Evolutionary conservation across 2,888 invertebrate species (phyloP), one percentile per base, ranked within the genome.

Genomic region (Mesorhabditis belari): DNA sequence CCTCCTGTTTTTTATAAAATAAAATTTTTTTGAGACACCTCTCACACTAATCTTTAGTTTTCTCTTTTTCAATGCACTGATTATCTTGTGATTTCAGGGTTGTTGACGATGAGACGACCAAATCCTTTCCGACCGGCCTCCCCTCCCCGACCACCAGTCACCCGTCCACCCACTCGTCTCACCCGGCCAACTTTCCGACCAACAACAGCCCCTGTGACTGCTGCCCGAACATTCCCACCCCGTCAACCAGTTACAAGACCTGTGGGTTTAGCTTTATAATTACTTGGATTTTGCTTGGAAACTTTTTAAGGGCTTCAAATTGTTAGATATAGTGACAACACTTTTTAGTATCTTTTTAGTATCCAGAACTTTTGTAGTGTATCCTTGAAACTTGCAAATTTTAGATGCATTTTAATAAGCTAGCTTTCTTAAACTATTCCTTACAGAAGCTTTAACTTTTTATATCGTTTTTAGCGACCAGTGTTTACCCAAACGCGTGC

Each of bases 161-260:
- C 65, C 2, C 44, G 54, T 23, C 24, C 59, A n/a, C 59, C 60
- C 21, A 54, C 25, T n/a, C 61, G 61, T 27, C 61, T 59, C 5
- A 55, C 61, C 50, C 50, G 64, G 24, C 65, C 65, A 28, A 62
- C 60, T n/a, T 60, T 62, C 21, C 44, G 25, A 26, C 57, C 57
- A 19, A 49, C 17, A 21, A n/a, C 57, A 6, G 49, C 27, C 12
- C 17, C 21, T 5, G 17, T 5, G 25, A 50, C 26, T 23, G n/a
- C 50, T 27, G n/a, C 50, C 17, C 23, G n/a, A 9, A 57, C 25
- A 26, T 17, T 51, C n/a, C 9, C 25, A 25, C 24, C 24, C 17
- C 12, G 44, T 17, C 44, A 9, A 17, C 5, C 5, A n/a, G 25
- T 17, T 25, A 24, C 50, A 17, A 21, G 44, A 35, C 12, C 44